Evolutionary conservation across 2,888 invertebrate species (phyloP), one percentile per base, ranked within the genome.

Genomic region (Dynastes hyllus): DNA sequence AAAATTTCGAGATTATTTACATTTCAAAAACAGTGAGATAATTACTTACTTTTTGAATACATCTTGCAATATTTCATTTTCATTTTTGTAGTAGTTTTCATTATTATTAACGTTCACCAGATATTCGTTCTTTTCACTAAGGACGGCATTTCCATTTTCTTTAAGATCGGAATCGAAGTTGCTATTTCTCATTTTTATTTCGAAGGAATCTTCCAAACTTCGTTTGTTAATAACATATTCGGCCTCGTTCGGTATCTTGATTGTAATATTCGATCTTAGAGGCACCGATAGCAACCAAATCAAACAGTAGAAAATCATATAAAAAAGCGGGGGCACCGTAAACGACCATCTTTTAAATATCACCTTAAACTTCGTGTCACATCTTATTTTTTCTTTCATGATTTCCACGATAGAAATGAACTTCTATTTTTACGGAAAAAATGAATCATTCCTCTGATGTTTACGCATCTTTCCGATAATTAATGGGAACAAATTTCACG

Each of bases 261-360:
- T 86, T 29, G 86, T 87, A 53, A 84, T 82, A 75, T 82, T 83
- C 22, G 87, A 86, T 82, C 88, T 89, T 70, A 90, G 83, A 77
- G 90, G 90, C 69, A 90, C 87, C 3, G 91, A 90, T 78, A 91
- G 87, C 84, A 90, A 88, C 87, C 91, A 90, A 83, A 91, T 91
- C 84, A 91, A 86, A 78, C 89, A 87, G 84, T 92, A 90, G 85
- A 92, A 91, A 81, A 89, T 87, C 80, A 91, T 85, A 86, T 92
- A 92, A 85, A 91, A 90, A 83, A 92, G 86, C 83, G 91, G 87
- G 79, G 92, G 91, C 81, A 91, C 90, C 76, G 90, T 87, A 82
- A 91, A 91, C 27, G 92, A 91, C 91, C 92, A 92, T 81, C 91
- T 88, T 78, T 88, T 82, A 80, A 87, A 87, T 76, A 87, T 81